phyloP scores from a whole-genome alignment of 2,113 vertebrate genomes.

The Pituophis catenifer region DNA sequence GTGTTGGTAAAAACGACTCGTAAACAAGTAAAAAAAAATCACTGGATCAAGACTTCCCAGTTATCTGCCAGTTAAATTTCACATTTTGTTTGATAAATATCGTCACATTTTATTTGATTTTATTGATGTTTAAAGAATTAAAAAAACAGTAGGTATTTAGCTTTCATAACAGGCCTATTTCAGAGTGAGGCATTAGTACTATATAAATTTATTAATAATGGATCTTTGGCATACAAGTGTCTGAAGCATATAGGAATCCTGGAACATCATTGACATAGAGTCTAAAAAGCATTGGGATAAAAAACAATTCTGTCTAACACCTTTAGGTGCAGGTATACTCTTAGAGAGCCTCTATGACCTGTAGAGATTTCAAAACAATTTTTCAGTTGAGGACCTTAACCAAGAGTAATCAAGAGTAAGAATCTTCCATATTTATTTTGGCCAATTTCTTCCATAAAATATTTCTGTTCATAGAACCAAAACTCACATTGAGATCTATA shows the following conservation, averaged over 20 bases:
- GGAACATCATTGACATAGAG: background rate
- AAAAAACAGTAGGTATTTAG: background rate
- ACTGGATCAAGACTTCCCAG: background rate
- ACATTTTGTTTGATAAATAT: background rate
- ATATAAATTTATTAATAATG: too few species aligned
- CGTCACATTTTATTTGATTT: background rate
- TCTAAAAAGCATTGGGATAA: background rate
- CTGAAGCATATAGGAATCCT: background rate
- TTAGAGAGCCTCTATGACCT: background rate
- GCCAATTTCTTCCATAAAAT: background rate
- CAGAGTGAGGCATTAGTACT: background rate
- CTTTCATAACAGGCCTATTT: background rate
- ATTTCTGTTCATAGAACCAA: background rate
- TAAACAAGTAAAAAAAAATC: background rate
- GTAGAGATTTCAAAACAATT: background rate
- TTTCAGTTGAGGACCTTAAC: background rate
- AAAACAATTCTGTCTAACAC: background rate
- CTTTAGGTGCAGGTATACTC: background rate
- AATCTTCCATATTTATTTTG: background rate
- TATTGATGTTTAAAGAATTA: background rate
- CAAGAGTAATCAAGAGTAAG: background rate
- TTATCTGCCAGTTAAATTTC: too few species aligned
- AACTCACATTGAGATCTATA: background rate
- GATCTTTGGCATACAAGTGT: background rate
- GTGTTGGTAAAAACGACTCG: background rate